These are phyloP conservation scores for Mastomys coucha DNA, from an alignment of 2,113 vertebrate species.

Conservation along the genomic window DNA sequence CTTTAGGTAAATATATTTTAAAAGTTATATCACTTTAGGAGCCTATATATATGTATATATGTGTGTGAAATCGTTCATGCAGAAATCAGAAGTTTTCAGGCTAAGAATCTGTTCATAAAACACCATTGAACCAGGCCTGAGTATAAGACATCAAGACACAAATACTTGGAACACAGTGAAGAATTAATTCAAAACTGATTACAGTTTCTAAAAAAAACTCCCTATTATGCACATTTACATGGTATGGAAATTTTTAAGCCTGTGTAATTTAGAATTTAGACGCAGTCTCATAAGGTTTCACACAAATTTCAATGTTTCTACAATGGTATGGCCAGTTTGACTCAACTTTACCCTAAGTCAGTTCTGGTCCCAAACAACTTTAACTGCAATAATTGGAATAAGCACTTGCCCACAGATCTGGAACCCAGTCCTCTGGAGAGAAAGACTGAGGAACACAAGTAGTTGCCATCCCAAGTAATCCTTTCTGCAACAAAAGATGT, in stretches of 20 bases:
- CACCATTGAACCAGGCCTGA: neutral
- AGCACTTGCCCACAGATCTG: neutral
- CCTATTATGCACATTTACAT: neutral
- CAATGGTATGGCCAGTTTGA: neutral
- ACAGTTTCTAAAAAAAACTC: neutral
- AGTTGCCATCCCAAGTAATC: neutral
- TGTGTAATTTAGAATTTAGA: neutral
- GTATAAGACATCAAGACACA: neutral
- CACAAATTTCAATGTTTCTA: neutral
- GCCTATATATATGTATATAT: neutral
- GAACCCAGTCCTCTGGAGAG: slow-evolving; percentile 34
- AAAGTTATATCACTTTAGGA: neutral
- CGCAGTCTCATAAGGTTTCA: neutral
- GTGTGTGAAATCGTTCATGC: neutral
- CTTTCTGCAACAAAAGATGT: neutral
- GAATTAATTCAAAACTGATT: neutral
- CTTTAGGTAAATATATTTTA: neutral
- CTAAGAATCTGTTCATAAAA: slow-evolving; percentile 24
- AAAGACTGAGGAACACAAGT: slow-evolving; percentile 36
- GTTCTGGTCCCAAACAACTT: neutral
- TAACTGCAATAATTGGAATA: neutral
- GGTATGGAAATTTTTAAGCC: neutral
- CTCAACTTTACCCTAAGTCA: slow-evolving; percentile 32
- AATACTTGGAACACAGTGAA: neutral
- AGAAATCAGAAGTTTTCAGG: neutral